phyloP scores from a whole-genome alignment of 1,140 invertebrate species.

The Drosophila navojoa region DNA sequence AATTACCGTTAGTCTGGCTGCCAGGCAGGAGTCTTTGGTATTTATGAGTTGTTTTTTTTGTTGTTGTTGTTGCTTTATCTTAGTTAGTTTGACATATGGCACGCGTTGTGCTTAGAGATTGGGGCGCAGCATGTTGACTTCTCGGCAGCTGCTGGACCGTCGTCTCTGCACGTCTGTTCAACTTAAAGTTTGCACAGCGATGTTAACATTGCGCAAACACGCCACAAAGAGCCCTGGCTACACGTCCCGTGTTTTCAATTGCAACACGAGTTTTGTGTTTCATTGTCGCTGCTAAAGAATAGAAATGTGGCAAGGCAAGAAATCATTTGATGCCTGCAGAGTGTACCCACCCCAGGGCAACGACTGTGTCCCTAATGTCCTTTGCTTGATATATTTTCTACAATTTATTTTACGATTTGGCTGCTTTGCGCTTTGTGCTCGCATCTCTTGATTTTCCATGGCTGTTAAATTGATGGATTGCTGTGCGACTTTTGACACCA shows the following conservation, averaged over 20 bases:
- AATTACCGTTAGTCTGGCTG: slow-evolving; percentile 60
- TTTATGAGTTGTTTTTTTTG: slow-evolving; percentile 35
- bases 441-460: slow-evolving; percentile 61
- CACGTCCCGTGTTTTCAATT: slow-evolving; percentile 12
- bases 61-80: neutral
- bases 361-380: slow-evolving; percentile 62
- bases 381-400: slow-evolving; percentile 59
- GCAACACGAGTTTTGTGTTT: slow-evolving; percentile 22
- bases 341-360: slow-evolving; percentile 50
- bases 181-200: slow-evolving; percentile 65
- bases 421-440: slow-evolving; percentile 43
- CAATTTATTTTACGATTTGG: slow-evolving; percentile 65
- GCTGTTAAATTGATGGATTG: slow-evolving; percentile 80
- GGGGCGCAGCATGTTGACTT: slow-evolving; percentile 64
- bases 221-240: slow-evolving; percentile 54
- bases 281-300: slow-evolving; percentile 36
- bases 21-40: slow-evolving; percentile 38
- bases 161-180: slow-evolving; percentile 9
- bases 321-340: slow-evolving; percentile 47
- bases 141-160: slow-evolving; percentile 47
- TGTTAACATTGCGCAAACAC: slow-evolving; percentile 76
- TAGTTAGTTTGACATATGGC: slow-evolving; percentile 59
- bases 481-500: slow-evolving; percentile 77
- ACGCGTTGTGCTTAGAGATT: slow-evolving; percentile 59
- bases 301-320: slow-evolving; percentile 51